A percentile compares a stretch with the other conserved stretches of the same genome.
Evolutionary conservation across 1,140 invertebrate genomes (phyloP).

Genomic region (Coelopa frigida): DNA sequence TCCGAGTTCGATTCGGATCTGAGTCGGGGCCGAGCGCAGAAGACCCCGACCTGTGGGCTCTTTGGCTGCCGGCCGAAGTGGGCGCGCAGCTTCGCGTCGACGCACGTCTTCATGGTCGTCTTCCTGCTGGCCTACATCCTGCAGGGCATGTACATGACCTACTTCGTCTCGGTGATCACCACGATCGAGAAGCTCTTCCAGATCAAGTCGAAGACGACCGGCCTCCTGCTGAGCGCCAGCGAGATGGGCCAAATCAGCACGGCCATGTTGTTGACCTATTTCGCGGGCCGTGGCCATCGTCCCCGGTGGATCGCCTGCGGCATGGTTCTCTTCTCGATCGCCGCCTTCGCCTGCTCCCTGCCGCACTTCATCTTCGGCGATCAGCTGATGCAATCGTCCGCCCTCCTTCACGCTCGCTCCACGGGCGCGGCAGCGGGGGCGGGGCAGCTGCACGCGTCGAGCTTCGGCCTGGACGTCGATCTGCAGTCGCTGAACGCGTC

Average conservation of each 20-base stretch:
- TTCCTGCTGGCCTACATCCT: constrained; percentile 85
- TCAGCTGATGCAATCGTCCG: constrained; percentile 48
- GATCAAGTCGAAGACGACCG: constrained; percentile 90
- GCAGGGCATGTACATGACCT: constrained; percentile 91
- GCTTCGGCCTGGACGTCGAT: too few species aligned
- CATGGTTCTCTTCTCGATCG: constrained; percentile 81
- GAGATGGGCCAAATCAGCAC: constrained; percentile 92
- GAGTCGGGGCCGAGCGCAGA: constrained; percentile 43
- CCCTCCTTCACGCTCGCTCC: constrained; percentile 2
- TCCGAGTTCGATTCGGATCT: constrained; percentile 35
- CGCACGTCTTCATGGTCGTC: constrained; percentile 77
- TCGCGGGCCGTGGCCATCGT: constrained; percentile 86
- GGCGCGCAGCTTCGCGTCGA: constrained; percentile 74
- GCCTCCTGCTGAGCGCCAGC: constrained; percentile 85
- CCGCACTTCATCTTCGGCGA: constrained; percentile 75
- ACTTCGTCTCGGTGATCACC: constrained; percentile 93
- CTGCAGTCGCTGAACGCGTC: background rate
- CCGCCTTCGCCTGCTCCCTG: constrained; percentile 78
- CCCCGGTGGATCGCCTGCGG: constrained; percentile 95
- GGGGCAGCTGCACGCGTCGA: too few species aligned
- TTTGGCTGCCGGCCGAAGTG: constrained; percentile 62
- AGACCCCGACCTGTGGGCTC: constrained; percentile 57
- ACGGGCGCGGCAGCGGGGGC: constrained; percentile 1
- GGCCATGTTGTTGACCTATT: constrained; percentile 83
- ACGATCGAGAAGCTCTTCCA: constrained; percentile 95